Conservation (phyloP, 2,888 invertebrate species). For the Disparrhopalites patrizii region DNA sequence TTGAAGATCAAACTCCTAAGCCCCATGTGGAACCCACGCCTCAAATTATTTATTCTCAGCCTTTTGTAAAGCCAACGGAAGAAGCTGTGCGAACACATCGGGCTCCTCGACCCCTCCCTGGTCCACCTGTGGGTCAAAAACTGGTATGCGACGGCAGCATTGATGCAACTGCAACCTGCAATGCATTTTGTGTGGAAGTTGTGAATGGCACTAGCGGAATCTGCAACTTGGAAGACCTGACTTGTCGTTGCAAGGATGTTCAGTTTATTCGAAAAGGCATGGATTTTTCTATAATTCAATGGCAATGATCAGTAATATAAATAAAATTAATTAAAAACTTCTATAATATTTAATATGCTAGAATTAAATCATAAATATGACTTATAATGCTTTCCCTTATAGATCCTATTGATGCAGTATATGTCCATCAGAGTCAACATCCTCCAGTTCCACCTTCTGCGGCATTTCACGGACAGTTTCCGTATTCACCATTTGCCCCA, state of each 20-base stretch:
- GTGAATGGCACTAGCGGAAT: constrained; percentile 26
- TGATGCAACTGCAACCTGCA: constrained; percentile 31
- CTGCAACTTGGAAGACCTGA: constrained; percentile 33
- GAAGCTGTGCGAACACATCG: neutral
- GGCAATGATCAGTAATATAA: neutral
- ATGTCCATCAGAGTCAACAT: no score
- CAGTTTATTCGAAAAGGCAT: constrained; percentile 19
- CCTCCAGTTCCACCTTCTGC: no score
- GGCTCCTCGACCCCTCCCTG: neutral
- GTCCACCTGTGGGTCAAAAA: constrained; percentile 11
- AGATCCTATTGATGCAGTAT: constrained; percentile 13
- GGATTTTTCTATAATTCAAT: neutral
- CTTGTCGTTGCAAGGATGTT: constrained; percentile 39
- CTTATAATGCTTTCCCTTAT: neutral
- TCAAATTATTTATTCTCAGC: neutral
- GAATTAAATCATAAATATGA: neutral
- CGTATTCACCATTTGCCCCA: neutral
- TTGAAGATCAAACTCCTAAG: constrained; percentile 39
- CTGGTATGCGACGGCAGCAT: constrained; percentile 38
- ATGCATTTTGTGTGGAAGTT: constrained; percentile 37
- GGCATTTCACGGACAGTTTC: no score
- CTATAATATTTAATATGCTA: neutral
- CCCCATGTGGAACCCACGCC: constrained; percentile 11
- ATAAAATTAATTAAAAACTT: neutral
- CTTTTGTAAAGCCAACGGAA: neutral